phyloP scores from a whole-genome alignment of 2,888 invertebrate species.

The Octonoba sinensis region DNA sequence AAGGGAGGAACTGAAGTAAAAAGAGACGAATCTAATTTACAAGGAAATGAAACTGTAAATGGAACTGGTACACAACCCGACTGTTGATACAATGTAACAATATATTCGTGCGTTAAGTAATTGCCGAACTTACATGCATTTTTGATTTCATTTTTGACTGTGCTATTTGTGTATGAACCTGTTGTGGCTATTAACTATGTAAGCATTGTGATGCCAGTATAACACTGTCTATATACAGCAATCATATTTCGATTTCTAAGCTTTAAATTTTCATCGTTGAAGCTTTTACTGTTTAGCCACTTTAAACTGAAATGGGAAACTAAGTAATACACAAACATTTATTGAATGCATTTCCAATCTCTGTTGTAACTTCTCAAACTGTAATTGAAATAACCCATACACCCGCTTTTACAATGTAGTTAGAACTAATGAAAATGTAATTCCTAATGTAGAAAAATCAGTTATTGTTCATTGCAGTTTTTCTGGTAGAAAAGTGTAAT shows the following conservation, averaged over 20 bases:
- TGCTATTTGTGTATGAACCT: constrained; percentile 41
- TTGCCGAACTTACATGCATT: constrained; percentile 37
- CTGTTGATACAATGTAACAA: constrained; percentile 28
- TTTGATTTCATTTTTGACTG: constrained; percentile 23
- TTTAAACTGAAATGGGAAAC: constrained; percentile 19
- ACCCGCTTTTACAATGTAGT: constrained; percentile 56
- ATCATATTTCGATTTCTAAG: constrained; percentile 44
- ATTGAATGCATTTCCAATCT: constrained; percentile 41
- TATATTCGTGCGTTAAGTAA: constrained; percentile 31
- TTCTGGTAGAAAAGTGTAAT: constrained; percentile 31
- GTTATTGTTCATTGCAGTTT: constrained; percentile 42
- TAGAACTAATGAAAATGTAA: constrained; percentile 30
- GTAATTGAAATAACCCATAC: constrained; percentile 23
- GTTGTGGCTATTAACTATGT: constrained; percentile 29
- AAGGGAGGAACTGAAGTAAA: constrained; percentile 2
- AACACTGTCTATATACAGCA: constrained; percentile 25
- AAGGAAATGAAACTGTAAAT: constrained; percentile 7
- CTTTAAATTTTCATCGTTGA: constrained; percentile 40
- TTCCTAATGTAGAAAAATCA: constrained; percentile 40
- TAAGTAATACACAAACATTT: constrained; percentile 21
- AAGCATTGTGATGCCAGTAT: constrained; percentile 28
- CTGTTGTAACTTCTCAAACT: constrained; percentile 33
- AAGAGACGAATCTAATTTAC: constrained; percentile 8
- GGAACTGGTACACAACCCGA: constrained; percentile 8
- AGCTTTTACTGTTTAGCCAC: constrained; percentile 48